Percentiles rank a stretch among this genome's conserved stretches.
phyloP scores from a whole-genome alignment of 2,888 invertebrate species.

The Drosophila niveifrons region DNA sequence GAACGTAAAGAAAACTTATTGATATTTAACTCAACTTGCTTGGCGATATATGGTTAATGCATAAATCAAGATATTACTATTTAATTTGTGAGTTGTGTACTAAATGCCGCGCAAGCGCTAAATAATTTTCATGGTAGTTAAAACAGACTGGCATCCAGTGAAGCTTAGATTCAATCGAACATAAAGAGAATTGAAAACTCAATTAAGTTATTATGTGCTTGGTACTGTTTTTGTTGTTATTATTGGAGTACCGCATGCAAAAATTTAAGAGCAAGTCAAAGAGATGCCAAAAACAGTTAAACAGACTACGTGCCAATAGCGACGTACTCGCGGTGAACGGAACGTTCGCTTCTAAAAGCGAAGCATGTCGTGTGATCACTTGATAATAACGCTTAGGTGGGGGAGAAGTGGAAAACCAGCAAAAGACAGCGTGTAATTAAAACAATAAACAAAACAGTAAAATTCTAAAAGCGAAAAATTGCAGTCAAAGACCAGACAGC shows the following conservation, averaged over 20 bases:
- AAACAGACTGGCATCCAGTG: constrained; percentile 35
- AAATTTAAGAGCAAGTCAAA: constrained; percentile 53
- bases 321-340: constrained; percentile 51
- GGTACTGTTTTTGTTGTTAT: not conserved
- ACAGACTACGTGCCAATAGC: constrained; percentile 71
- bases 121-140: constrained; percentile 48
- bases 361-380: constrained; percentile 16
- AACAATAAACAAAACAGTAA: constrained; percentile 55
- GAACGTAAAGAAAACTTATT: constrained; percentile 1
- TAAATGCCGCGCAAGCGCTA: constrained; percentile 40
- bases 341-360: constrained; percentile 8
- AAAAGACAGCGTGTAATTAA: constrained; percentile 60
- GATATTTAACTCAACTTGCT: not conserved
- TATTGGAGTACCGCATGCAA: constrained; percentile 4
- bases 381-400: constrained; percentile 46
- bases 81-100: constrained; percentile 19
- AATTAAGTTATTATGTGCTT: constrained; percentile 3
- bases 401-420: not conserved
- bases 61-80: not conserved
- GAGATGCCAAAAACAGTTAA: constrained; percentile 57
- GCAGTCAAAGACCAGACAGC: constrained; percentile 18
- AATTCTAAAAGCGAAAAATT: constrained; percentile 30
- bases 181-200: constrained; percentile 21
- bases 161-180: constrained; percentile 28
- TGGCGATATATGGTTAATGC: not conserved